Base-by-base conservation (phyloP, 2,888 invertebrate species). In the Allolobophora icterica region DNA sequence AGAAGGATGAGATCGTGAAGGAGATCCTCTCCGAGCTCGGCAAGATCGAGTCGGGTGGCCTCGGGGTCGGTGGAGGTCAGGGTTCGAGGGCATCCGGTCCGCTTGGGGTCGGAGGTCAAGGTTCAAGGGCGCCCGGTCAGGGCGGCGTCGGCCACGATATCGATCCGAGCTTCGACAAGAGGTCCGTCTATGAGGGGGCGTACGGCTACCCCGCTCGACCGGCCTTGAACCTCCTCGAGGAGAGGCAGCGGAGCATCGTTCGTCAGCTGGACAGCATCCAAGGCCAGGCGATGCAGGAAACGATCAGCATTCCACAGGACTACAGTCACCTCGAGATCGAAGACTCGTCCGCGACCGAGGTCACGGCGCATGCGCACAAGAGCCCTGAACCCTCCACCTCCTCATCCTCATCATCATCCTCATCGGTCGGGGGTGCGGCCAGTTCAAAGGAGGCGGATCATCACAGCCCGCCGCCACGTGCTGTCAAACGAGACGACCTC, bases 401-500 rank as follows among this genome's bases (percentile, higher is more conserved):
- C 21, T 84, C 84, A 1, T 34, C 84, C 8, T 87, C 87, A 6
- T 87, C 87, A 1, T 87, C 87, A 21, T 87, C 87, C 0, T 87
- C 87, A 24, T 87, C 87, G 87, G 15, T 21, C 17, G 38, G 0
- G 17, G 87, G 71, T n/a, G n/a, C 0, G 8, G n/a, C 71, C 30
- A n/a, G n/a, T n/a, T n/a, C 30, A 11, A n/a, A 11, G 30, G 30
- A 3, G 58, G 71, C 0, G 30, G 30, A 71, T 30, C 6, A 13
- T 13, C 3, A n/a, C n/a, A 30, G 4, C 17, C 30, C 71, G 71
- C 71, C 71, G 30, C 30, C 71, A 1, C 30, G 15, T 13, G 19
- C n/a, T n/a, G 30, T n/a, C 71, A 87, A 93, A 89, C 58, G 94
- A 87, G 92, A 94, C 92, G 94, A 94, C 19, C 92, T 94, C 6